These are phyloP conservation scores for Lethocerus indicus DNA, from an alignment of 1,140 invertebrate genomes.

Conservation along the genomic window DNA sequence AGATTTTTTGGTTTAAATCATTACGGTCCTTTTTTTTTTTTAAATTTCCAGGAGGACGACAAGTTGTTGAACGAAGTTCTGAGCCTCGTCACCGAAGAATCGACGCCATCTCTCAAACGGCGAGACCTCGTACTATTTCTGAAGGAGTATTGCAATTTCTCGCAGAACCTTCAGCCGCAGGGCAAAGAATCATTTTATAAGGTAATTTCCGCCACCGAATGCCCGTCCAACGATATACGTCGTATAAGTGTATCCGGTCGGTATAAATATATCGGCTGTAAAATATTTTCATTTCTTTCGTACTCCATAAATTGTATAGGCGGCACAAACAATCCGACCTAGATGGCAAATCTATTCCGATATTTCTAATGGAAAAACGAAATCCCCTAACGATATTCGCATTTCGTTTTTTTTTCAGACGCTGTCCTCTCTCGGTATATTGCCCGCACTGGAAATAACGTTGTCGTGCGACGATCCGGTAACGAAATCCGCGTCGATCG, in stretches of 20 bases:
- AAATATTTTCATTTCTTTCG: no score
- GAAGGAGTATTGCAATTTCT: conserved; percentile 99
- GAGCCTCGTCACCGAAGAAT: conserved; percentile 75
- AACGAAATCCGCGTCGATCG: conserved; percentile 91
- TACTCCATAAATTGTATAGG: no score
- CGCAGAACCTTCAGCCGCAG: conserved; percentile 91
- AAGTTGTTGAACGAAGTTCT: conserved; percentile 91
- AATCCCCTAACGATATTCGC: no score
- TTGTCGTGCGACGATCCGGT: conserved; percentile 80
- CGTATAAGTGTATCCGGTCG: no score
- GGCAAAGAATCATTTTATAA: conserved; percentile 96
- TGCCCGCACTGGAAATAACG: conserved; percentile 87
- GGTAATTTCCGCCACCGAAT: no score
- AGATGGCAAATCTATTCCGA: no score
- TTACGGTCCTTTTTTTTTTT: no score
- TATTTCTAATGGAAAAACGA: no score
- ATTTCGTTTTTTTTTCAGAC: conserved; percentile 36
- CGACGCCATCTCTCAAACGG: conserved; percentile 66
- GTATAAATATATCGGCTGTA: no score
- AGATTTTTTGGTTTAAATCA: no score
- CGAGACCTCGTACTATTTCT: conserved; percentile 92
- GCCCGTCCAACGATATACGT: no score
- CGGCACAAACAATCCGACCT: no score
- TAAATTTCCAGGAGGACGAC: conserved; percentile 67
- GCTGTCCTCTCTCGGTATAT: conserved; percentile 79